Base-by-base conservation (phyloP, 35 echinoderm and acorn worm species). In the Diadema setosum region DNA sequence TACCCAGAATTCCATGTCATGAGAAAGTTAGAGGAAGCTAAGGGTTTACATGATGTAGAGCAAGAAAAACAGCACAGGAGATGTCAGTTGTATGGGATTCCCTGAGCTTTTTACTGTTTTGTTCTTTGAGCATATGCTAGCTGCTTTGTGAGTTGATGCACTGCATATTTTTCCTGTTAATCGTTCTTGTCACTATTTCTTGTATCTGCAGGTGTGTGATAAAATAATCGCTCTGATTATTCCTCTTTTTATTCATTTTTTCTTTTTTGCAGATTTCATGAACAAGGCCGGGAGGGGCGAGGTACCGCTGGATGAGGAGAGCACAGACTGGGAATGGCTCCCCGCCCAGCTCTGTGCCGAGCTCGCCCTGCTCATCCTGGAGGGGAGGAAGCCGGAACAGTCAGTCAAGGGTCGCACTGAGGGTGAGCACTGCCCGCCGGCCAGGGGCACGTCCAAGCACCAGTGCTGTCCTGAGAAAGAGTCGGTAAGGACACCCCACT, bases 381-480 rank as follows among this genome's bases (percentile, higher is more conserved):
- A 97, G 44, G 91, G 91, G n/a, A 58, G 95, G 34, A 73, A 90
- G 73, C 91, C 95, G 2, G 87, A 97, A 56, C 29, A 46, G 17
- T 95, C 93, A 0, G 84, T 82, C 40, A 97, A 97, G 46, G 95
- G 95, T 17, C 59, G 95, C 12, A 90, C 45, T 16, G 95, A 97
- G 84, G 91, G 95, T 15, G 82, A 84, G 20, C 95, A 97, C 75
- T 97, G 95, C 42, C 95, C 91, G 39, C 59, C 84, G 24, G 32
- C 75, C 6, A 83, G 45, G 18, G 30, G 85, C 35, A 88, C 73
- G 16, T 60, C 35, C 6, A 67, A 34, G 45, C 91, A 93, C 63
- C 58, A 83, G 14, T 93, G 91, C 75, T 52, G 33, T 0, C 75
- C 44, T 0, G 49, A 36, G 15, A 88, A 83, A n/a, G 81, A 63